Base-by-base conservation (phyloP, 2,797 vertebrate genomes). In the Tadarida brasiliensis region DNA sequence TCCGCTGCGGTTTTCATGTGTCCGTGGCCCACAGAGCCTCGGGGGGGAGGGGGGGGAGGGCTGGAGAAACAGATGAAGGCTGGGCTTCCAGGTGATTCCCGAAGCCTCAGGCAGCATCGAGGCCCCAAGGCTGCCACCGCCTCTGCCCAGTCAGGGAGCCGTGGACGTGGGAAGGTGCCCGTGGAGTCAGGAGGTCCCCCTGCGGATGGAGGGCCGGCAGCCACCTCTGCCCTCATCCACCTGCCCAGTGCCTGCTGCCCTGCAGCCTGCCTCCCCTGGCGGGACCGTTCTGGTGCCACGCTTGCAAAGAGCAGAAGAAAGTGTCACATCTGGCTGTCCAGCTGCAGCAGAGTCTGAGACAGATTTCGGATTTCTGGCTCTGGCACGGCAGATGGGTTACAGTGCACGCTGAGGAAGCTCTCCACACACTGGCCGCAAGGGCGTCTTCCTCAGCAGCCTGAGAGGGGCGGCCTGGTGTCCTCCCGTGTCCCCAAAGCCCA, bases 281-380 rank as follows among this genome's bases (percentile, higher is more conserved):
- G 39, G 16, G 51, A 74, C 87, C 63, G 10, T 33, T 57, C 63
- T 16, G 28, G 30, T 11, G 30, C 17, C 9, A 10, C 28, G 35
- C 1, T 2, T 19, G 47, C 17, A 56, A 49, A n/a, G 33, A 54
- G 19, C 26, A 24, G 17, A 2, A 12, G 14, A 28, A 57, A 44
- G 39, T 7, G 26, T 24, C 47, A 5, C 20, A 39, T 84, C 59
- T 87, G 70, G n/a, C 47, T n/a, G 35, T 90, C 71, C 7, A 59
- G 81, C 56, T 30, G 2, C 24, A 61, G 88, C 63, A 33, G 68
- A 63, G 56, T 39, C 44, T 78, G 67, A 59, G 73, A 57, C 54
- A 83, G 11, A 30, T 54, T 51, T 76, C 84, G n/a, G 56, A 26
- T 44, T 67, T 95, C 68, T 82, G 73, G 30, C 56, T 77, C 85